phyloP scores from a whole-genome alignment of 2,888 invertebrate genomes.

The Limnephilus auricula region DNA sequence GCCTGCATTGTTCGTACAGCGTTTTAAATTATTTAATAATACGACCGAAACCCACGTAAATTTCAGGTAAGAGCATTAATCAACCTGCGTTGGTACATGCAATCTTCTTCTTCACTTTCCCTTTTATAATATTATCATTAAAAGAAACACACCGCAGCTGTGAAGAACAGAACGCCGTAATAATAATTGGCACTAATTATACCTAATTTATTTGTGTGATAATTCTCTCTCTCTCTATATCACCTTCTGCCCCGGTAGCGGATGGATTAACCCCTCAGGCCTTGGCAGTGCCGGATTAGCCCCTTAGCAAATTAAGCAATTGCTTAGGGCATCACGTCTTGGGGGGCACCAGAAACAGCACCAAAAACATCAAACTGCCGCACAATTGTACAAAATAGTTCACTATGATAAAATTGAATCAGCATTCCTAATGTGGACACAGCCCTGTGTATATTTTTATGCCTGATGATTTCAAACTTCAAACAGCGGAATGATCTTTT shows the following conservation, averaged over 20 bases:
- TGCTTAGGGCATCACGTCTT: no score
- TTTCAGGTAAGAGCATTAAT: neutral
- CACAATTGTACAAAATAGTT: no score
- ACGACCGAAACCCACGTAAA: constrained; percentile 68
- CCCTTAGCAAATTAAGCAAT: no score
- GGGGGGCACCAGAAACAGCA: no score
- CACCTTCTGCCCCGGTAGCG: neutral
- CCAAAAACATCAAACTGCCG: no score
- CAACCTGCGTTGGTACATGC: neutral
- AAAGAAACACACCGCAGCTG: neutral
- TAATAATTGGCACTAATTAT: neutral
- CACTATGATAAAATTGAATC: no score
- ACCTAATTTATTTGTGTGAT: neutral
- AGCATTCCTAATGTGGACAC: no score
- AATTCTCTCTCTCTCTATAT: neutral
- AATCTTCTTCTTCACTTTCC: neutral
- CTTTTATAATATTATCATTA: neutral
- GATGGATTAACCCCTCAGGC: neutral
- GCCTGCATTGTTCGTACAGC: constrained; percentile 68
- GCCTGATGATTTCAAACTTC: no score
- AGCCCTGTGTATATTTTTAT: no score
- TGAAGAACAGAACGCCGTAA: neutral
- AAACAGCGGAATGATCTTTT: no score
- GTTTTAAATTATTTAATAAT: constrained; percentile 73
- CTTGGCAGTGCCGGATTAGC: no score